Evolutionary conservation across 2,888 invertebrate species (phyloP).

Genomic region (Ichneumoninae sp.): DNA sequence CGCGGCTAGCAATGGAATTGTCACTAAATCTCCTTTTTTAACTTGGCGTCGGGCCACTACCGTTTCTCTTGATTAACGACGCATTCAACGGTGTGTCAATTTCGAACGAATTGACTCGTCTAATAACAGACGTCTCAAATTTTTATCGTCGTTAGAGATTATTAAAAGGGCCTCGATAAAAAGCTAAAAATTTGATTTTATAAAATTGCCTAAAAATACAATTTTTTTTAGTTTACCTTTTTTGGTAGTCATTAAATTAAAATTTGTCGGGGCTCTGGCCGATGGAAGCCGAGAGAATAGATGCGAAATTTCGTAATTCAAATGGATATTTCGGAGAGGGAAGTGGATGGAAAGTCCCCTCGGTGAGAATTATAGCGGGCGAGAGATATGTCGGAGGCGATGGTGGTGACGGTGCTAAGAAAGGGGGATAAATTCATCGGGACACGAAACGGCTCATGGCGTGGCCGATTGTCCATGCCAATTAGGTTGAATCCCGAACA

Average conservation of each 20-base stretch:
- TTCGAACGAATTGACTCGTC: background rate
- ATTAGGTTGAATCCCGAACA: conserved; percentile 80
- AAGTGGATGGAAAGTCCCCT: conserved; percentile 32
- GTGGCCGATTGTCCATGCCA: conserved; percentile 80
- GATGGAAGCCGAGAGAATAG: conserved; percentile 32
- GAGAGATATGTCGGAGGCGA: conserved; percentile 56
- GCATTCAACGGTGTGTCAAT: conserved; percentile 20
- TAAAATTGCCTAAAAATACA: background rate
- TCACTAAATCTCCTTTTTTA: too few relatives aligned
- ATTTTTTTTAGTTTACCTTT: too few relatives aligned
- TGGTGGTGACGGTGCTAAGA: conserved; percentile 66
- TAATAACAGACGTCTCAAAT: background rate
- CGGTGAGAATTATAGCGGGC: conserved; percentile 69
- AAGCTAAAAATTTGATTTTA: background rate
- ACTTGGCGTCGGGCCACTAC: too few relatives aligned
- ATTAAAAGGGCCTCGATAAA: too few relatives aligned
- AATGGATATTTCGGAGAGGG: conserved; percentile 38
- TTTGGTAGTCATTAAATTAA: too few relatives aligned
- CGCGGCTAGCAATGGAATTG: too few relatives aligned
- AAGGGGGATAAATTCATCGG: conserved; percentile 78
- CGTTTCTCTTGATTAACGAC: conserved; percentile 46
- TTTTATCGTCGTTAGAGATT: too few relatives aligned
- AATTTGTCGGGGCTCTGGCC: background rate
- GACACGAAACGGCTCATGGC: conserved; percentile 77
- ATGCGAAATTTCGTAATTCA: conserved; percentile 27